A percentile compares a stretch with the other conserved stretches of the same genome.
Conservation (phyloP, 2,797 vertebrate genomes). For the Orientallactaga sibirica region DNA sequence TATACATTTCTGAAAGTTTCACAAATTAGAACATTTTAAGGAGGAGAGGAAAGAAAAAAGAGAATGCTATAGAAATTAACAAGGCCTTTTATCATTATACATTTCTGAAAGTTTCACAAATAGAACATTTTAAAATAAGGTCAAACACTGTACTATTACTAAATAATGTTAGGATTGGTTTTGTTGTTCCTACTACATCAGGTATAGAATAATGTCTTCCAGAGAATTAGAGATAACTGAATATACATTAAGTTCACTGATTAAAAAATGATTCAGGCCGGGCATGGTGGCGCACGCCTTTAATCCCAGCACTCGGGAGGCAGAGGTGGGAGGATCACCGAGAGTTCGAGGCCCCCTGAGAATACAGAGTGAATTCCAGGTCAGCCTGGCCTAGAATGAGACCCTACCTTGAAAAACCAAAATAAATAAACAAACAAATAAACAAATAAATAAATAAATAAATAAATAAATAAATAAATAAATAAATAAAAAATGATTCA, state of each 20-base stretch:
- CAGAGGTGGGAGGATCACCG: no score
- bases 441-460: no score
- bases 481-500: not conserved
- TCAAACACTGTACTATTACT: not conserved
- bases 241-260: not conserved
- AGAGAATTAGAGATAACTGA: conserved; percentile 10
- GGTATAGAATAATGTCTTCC: not conserved
- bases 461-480: no score
- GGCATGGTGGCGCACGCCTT: no score
- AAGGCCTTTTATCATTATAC: not conserved
- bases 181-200: not conserved
- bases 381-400: no score
- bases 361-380: no score
- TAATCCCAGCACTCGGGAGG: no score
- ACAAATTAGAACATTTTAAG: conserved; percentile 34
- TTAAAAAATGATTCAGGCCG: not conserved
- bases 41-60: not conserved
- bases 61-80: not conserved
- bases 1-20: not conserved
- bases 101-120: conserved; percentile 26
- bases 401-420: no score
- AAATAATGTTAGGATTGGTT: not conserved
- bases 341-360: no score
- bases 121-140: conserved; percentile 23
- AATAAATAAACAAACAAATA: no score